Evolutionary conservation across 2,797 vertebrate genomes (phyloP).

Genomic region (Parauchenoglanis punctatus): DNA sequence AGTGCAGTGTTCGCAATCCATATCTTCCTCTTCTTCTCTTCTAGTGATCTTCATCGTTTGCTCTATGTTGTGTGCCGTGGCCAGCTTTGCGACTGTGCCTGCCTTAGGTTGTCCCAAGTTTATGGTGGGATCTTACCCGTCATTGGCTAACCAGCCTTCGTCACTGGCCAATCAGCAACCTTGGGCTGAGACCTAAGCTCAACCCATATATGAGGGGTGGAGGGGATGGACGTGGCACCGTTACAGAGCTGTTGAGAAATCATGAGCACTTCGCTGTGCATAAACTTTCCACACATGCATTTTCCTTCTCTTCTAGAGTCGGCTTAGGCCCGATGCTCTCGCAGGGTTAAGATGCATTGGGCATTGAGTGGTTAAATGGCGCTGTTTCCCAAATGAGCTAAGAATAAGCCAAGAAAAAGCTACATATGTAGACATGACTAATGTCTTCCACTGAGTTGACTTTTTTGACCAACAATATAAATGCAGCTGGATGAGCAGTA

Average conservation of each 20-base stretch:
- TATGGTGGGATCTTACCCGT: conserved; percentile 95
- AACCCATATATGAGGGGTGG: conserved; percentile 33
- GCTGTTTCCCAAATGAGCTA: not conserved
- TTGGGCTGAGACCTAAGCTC: conserved; percentile 31
- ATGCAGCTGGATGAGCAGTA: not conserved
- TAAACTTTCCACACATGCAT: conserved; percentile 27
- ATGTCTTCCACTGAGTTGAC: conserved; percentile 3
- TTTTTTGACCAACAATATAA: conserved; percentile 2
- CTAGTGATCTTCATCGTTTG: conserved; percentile 12
- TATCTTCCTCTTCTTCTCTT: conserved; percentile 43
- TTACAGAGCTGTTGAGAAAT: conserved; percentile 41
- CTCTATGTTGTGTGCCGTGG: conserved; percentile 60
- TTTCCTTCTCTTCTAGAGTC: conserved; percentile 34
- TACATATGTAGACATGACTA: not conserved
- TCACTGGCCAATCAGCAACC: conserved; percentile 73
- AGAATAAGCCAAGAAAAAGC: not conserved
- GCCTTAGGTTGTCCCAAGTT: conserved; percentile 94
- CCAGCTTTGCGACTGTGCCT: conserved; percentile 92
- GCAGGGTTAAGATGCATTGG: conserved; percentile 37
- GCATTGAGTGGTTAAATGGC: conserved; percentile 42
- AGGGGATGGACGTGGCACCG: conserved; percentile 47
- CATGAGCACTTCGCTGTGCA: conserved; percentile 42
- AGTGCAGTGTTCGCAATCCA: conserved; percentile 14
- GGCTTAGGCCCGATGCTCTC: conserved; percentile 35
- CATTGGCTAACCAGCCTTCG: conserved; percentile 94